Evolutionary conservation across 2,888 invertebrate species (phyloP).

Genomic region (Diploptera punctata): DNA sequence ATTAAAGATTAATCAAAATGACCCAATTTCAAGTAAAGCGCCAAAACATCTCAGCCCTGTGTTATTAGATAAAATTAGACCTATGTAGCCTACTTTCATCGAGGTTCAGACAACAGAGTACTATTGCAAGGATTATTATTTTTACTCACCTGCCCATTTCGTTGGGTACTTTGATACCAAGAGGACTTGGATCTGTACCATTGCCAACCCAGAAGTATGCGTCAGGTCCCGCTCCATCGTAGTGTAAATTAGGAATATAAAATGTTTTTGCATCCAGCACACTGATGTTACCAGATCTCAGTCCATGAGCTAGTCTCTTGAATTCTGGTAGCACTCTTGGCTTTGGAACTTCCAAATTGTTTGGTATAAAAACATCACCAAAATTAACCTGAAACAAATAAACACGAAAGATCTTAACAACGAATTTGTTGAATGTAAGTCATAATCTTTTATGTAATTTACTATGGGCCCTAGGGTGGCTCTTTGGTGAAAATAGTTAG

Average conservation of each 20-base stretch:
- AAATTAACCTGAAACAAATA: conserved; percentile 78
- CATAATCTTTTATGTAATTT: too few relatives aligned
- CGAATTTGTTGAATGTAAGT: background rate
- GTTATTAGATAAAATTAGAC: too few relatives aligned
- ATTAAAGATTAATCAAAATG: too few relatives aligned
- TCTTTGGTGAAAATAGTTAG: too few relatives aligned
- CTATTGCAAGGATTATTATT: too few relatives aligned
- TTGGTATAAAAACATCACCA: conserved; percentile 83
- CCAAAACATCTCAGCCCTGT: too few relatives aligned
- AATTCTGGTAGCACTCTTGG: conserved; percentile 85
- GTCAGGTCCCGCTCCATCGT: conserved; percentile 90
- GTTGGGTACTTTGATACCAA: conserved; percentile 89
- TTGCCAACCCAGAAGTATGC: conserved; percentile 96
- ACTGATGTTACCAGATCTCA: conserved; percentile 90
- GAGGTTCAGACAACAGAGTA: too few relatives aligned
- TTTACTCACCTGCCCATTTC: conserved; percentile 75
- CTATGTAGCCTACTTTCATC: too few relatives aligned
- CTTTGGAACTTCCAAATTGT: conserved; percentile 78
- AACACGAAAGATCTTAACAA: background rate
- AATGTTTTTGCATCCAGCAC: conserved; percentile 91
- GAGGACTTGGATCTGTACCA: conserved; percentile 78
- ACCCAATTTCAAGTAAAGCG: too few relatives aligned
- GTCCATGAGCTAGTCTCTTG: conserved; percentile 84
- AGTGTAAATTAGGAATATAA: conserved; percentile 90
- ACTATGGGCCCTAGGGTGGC: too few relatives aligned